These are phyloP conservation scores for Apodemus speciosus DNA, from an alignment of 2,113 vertebrate genomes.

Conservation along the genomic window DNA sequence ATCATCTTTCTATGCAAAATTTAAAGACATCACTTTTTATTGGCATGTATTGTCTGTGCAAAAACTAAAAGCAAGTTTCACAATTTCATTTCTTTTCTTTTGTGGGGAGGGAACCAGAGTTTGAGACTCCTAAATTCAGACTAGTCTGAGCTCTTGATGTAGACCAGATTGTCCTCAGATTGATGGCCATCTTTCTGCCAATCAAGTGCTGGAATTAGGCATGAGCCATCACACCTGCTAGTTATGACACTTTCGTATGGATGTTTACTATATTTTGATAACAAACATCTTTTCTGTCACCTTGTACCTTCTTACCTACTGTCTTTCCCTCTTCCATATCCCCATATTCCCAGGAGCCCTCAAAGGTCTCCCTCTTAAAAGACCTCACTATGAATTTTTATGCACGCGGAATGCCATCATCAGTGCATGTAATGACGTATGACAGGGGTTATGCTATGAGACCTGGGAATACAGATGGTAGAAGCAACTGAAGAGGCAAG, in stretches of 20 bases:
- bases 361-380: neutral
- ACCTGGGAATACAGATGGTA: neutral
- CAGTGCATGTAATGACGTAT: neutral
- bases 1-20: neutral
- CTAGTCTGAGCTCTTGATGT: neutral
- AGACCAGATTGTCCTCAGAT: too few species aligned
- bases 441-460: neutral
- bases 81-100: neutral
- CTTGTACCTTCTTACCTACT: neutral
- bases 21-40: neutral
- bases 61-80: neutral
- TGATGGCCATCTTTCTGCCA: neutral
- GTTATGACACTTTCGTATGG: neutral
- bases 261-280: neutral
- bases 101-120: neutral
- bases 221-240: neutral
- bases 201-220: neutral
- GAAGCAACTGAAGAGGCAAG: conserved; percentile 30
- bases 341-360: neutral
- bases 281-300: neutral
- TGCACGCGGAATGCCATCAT: neutral
- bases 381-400: neutral
- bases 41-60: neutral
- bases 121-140: neutral
- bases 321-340: neutral